phyloP scores from a whole-genome alignment of 2,888 invertebrate species.

The Melipona bicolor region DNA sequence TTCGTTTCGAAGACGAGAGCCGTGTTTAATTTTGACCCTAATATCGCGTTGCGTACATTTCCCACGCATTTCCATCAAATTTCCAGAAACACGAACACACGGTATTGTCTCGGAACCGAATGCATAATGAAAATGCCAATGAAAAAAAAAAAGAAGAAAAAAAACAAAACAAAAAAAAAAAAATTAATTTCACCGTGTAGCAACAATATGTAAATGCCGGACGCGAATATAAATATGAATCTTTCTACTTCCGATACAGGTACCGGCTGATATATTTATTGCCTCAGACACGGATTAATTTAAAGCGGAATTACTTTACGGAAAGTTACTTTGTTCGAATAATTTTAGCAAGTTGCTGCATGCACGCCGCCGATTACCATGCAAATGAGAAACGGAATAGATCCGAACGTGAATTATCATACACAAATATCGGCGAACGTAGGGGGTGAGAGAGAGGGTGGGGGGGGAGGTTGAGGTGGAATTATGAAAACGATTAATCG shows the following conservation, averaged over 20 bases:
- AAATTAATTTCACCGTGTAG: background rate
- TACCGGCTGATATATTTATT: background rate
- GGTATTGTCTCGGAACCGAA: background rate
- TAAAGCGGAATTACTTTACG: conserved; percentile 4
- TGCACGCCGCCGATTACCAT: conserved; percentile 20
- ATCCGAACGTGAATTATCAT: conserved; percentile 36
- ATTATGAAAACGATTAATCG: conserved; percentile 38
- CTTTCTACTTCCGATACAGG: background rate
- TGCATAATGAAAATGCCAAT: too few relatives aligned
- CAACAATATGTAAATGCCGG: conserved; percentile 5
- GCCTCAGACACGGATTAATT: background rate
- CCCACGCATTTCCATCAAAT: background rate
- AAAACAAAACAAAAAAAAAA: background rate
- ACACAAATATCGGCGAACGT: conserved; percentile 6
- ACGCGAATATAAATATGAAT: background rate
- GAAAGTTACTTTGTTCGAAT: conserved; percentile 12
- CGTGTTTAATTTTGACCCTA: background rate
- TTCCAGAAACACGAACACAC: background rate
- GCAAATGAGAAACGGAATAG: conserved; percentile 30
- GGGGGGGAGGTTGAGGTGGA: background rate
- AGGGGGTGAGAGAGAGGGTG: too few relatives aligned
- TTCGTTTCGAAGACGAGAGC: background rate
- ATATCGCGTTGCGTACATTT: background rate
- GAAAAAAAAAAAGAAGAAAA: background rate
- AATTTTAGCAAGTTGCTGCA: background rate